These are phyloP conservation scores for Neodontobutis hainanensis DNA, from an alignment of 2,113 vertebrate species.

Conservation along the genomic window DNA sequence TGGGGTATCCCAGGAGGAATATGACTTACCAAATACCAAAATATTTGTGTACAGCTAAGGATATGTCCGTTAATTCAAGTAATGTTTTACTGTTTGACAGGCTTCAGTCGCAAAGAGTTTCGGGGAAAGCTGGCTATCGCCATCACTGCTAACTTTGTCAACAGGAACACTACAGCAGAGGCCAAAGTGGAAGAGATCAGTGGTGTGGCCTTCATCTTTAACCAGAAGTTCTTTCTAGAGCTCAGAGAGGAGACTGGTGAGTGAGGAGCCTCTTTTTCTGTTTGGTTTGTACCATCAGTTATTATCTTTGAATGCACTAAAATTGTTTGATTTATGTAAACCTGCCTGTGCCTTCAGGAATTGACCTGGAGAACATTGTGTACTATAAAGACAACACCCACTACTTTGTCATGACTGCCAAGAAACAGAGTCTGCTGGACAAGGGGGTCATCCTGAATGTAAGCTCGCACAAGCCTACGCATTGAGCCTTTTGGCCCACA, in stretches of 20 bases:
- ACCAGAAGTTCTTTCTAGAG: slow-evolving; percentile 98
- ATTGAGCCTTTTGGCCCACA: too few species aligned
- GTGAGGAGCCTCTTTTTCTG: not conserved
- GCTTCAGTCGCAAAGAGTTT: slow-evolving; percentile 94
- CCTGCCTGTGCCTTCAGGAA: slow-evolving; percentile 79
- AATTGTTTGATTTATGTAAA: not conserved
- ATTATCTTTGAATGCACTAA: not conserved
- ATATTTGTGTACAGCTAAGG: too few species aligned
- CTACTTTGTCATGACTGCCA: slow-evolving; percentile 99
- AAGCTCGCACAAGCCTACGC: slow-evolving; percentile 12
- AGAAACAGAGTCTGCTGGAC: slow-evolving; percentile 94
- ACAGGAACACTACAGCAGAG: slow-evolving; percentile 95
- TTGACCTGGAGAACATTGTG: slow-evolving; percentile 97
- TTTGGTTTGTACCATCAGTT: not conserved
- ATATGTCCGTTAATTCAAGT: too few species aligned
- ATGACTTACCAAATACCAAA: too few species aligned
- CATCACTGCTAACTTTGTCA: slow-evolving; percentile 98
- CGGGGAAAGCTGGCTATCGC: slow-evolving; percentile 96
- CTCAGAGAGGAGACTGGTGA: slow-evolving; percentile 94
- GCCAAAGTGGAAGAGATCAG: slow-evolving; percentile 98
- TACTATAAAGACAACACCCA: slow-evolving; percentile 98
- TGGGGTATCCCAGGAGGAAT: too few species aligned
- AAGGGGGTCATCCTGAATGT: slow-evolving; percentile 96
- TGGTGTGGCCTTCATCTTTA: slow-evolving; percentile 98
- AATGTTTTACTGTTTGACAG: slow-evolving; percentile 61